These are phyloP conservation scores for Lerista edwardsae DNA, from an alignment of 2,797 vertebrate genomes.

Conservation along the genomic window DNA sequence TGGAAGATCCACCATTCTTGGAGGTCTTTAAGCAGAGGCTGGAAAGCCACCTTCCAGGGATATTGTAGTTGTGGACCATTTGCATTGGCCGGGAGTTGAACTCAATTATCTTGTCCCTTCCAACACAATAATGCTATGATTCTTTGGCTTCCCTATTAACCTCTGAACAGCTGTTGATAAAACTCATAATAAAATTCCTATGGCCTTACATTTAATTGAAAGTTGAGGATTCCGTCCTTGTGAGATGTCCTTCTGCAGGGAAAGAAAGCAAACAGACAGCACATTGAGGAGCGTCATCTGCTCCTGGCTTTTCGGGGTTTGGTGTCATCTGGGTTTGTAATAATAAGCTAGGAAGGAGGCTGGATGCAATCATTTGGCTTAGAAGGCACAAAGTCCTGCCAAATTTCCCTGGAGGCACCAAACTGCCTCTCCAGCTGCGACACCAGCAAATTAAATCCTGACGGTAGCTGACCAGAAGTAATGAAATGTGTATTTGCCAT, in stretches of 20 bases:
- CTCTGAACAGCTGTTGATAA: background rate
- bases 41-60: no score
- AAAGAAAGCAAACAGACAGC: slow-evolving; percentile 31
- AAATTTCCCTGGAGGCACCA: slow-evolving; percentile 69
- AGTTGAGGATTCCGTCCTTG: slow-evolving; percentile 39
- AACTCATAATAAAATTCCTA: background rate
- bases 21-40: no score
- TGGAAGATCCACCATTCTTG: no score
- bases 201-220: slow-evolving; percentile 50
- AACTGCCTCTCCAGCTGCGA: slow-evolving; percentile 63
- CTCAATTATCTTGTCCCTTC: no score
- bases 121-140: no score
- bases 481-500: slow-evolving; percentile 74
- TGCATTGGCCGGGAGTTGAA: no score
- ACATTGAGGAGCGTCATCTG: background rate
- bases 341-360: slow-evolving; percentile 65
- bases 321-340: slow-evolving; percentile 40
- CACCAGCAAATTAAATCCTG: slow-evolving; percentile 72
- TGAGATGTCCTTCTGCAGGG: slow-evolving; percentile 29
- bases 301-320: slow-evolving; percentile 19
- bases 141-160: background rate
- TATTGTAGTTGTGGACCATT: no score
- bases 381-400: slow-evolving; percentile 62
- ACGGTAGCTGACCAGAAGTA: slow-evolving; percentile 69
- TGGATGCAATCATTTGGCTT: slow-evolving; percentile 64